Evolutionary conservation across 2,113 vertebrate species (phyloP), one percentile per base, ranked within the genome.

Genomic region (Heterotis niloticus): DNA sequence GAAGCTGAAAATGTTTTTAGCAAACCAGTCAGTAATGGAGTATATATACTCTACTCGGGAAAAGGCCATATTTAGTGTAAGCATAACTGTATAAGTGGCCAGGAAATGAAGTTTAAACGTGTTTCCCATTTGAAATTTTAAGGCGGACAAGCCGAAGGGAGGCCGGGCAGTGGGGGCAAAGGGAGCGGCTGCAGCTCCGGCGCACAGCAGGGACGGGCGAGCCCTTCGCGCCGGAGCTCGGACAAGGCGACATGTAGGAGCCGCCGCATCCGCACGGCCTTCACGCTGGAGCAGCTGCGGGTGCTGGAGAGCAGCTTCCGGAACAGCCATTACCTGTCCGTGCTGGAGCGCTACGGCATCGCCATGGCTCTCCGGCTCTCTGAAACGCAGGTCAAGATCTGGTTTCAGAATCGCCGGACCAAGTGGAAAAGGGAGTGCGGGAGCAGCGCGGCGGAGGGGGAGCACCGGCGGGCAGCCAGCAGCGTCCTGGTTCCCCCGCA

Each of bases 401-500:
- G 92, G 92, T 93, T 93, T 54, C 92, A 93, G 87, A 93, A 93
- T 88, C 70, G 92, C 0, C 90, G 91, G 69, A 93, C 92, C 65
- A 93, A 92, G 82, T 92, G 92, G 92, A 93, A 92, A 86, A 93
- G 92, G 84, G 92, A 92, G 78, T 79, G 78, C 74, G 86, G 69
- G 51, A 85, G 73, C 24, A 82, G 52, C 0, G 85, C 82, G 67
- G 71, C 24, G 0, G 82, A 87, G 9, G 81, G 75, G 59, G 70
- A 79, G 0, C 17, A 24, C 29, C 75, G 59, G 0, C 78, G 52
- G 51, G 20, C 59, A 64, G n/a, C 13, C 72, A 28, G 23, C 79
- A 4, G 68, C 54, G 5, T 14, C 84, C 0, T 60, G 26, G 68
- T 69, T 34, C 23, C 20, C 24, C 0, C 57, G 60, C 71, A 14